Evolutionary conservation across 1,140 invertebrate genomes (phyloP).

Genomic region (Diachasmimorpha longicaudata): DNA sequence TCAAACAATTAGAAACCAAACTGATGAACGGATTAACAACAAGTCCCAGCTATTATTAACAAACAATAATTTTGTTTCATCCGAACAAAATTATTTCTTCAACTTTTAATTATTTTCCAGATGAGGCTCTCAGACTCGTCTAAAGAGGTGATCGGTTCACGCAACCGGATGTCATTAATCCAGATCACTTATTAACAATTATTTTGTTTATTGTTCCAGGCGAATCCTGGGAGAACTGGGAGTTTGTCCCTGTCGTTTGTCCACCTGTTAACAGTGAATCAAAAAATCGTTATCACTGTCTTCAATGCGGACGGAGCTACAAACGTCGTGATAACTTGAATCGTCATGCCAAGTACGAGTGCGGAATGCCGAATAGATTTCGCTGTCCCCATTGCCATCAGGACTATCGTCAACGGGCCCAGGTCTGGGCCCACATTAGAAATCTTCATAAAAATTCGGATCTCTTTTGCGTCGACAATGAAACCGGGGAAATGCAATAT

Average conservation of each 20-base stretch:
- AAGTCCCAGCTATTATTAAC: too few species aligned
- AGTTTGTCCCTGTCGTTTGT: background rate
- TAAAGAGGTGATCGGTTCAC: background rate
- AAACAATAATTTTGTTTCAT: too few species aligned
- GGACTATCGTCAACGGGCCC: constrained; percentile 55
- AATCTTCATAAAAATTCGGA: constrained; percentile 48
- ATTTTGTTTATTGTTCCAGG: background rate
- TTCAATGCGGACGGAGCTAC: constrained; percentile 64
- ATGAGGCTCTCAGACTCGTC: too few species aligned
- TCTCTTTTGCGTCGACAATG: constrained; percentile 54
- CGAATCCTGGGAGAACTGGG: background rate
- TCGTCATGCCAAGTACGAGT: constrained; percentile 67
- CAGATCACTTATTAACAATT: background rate
- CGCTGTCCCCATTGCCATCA: constrained; percentile 64
- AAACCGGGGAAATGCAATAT: constrained; percentile 44
- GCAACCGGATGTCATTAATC: background rate
- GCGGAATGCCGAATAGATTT: constrained; percentile 64
- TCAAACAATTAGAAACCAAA: too few species aligned
- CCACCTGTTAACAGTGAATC: background rate
- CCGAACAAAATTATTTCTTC: too few species aligned
- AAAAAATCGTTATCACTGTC: constrained; percentile 55
- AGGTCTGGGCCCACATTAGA: constrained; percentile 56
- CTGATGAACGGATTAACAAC: too few species aligned
- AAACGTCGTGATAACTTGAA: constrained; percentile 64
- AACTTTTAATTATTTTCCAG: too few species aligned